Percentiles rank a stretch among this genome's conserved stretches.
Conservation (phyloP, 1,140 invertebrate genomes). For the Metopolophium dirhodum region DNA sequence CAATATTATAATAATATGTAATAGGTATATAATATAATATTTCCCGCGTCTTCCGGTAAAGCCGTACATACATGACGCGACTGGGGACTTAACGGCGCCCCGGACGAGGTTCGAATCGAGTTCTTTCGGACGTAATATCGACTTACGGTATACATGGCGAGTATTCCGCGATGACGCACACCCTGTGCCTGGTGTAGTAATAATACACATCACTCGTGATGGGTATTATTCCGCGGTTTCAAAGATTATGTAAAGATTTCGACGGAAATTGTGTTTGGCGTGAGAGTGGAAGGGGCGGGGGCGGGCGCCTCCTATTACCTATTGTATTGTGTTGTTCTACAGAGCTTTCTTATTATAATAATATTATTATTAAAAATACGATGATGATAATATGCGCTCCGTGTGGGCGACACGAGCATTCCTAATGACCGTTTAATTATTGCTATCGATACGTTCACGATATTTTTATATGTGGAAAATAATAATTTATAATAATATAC, state of each 20-base stretch:
- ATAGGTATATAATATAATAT: not conserved
- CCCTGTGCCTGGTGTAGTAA: not conserved
- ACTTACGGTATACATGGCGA: not conserved
- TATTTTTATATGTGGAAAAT: not conserved
- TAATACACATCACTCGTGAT: not conserved
- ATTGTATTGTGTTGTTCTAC: not conserved
- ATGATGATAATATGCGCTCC: not conserved
- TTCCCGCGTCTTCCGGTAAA: not conserved
- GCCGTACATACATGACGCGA: not conserved
- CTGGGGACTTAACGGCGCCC: not conserved
- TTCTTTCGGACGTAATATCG: not conserved
- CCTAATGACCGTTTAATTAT: conserved; percentile 48
- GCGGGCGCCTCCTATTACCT: not conserved
- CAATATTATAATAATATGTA: not conserved
- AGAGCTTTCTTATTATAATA: not conserved
- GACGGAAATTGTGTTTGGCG: not conserved
- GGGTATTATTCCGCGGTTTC: not conserved
- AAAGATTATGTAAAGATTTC: not conserved
- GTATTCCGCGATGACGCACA: not conserved
- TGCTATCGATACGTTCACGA: conserved; percentile 30
- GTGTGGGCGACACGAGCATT: conserved; percentile 42
- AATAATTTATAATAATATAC: conserved; percentile 14
- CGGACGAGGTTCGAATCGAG: not conserved
- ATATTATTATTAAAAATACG: not conserved
- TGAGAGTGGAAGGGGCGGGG: too few relatives aligned